Percentiles rank a stretch among this genome's conserved stretches.
Evolutionary conservation across 2,113 vertebrate genomes (phyloP).

Genomic region (Cyanocitta stelleri): DNA sequence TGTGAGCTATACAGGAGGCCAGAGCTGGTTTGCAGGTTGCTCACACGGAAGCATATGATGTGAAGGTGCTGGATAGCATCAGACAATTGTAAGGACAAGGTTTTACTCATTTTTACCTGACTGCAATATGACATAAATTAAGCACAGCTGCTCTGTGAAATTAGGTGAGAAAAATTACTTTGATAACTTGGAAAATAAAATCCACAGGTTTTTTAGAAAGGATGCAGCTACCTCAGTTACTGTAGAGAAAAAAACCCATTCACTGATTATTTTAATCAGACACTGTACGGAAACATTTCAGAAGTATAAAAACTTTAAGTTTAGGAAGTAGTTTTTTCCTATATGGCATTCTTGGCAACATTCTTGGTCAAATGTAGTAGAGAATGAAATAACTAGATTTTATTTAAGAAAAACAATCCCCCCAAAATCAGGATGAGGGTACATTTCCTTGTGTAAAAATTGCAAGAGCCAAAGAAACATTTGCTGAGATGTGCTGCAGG

Average conservation of each 20-base stretch:
- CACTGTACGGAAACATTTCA: not conserved
- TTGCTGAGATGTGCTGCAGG: not conserved
- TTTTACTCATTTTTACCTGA: not conserved
- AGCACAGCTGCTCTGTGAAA: slow-evolving; percentile 14
- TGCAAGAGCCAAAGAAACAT: not conserved
- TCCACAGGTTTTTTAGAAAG: not conserved
- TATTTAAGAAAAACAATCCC: not conserved
- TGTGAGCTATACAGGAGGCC: not conserved
- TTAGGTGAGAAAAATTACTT: slow-evolving; percentile 17
- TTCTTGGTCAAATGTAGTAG: not conserved
- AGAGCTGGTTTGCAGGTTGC: not conserved
- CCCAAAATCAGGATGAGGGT: not conserved
- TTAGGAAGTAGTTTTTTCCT: not conserved
- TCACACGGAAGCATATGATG: not conserved
- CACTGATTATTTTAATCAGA: not conserved
- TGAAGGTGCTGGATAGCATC: not conserved
- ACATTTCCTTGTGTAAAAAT: not conserved
- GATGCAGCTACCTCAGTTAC: not conserved
- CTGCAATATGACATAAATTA: not conserved
- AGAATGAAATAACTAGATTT: not conserved
- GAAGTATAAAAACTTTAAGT: not conserved
- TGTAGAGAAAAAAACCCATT: not conserved
- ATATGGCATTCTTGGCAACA: not conserved
- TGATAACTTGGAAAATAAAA: slow-evolving; percentile 21
- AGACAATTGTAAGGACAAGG: not conserved